phyloP scores from a whole-genome alignment of 2,797 vertebrate species.

The Lacerta agilis region DNA sequence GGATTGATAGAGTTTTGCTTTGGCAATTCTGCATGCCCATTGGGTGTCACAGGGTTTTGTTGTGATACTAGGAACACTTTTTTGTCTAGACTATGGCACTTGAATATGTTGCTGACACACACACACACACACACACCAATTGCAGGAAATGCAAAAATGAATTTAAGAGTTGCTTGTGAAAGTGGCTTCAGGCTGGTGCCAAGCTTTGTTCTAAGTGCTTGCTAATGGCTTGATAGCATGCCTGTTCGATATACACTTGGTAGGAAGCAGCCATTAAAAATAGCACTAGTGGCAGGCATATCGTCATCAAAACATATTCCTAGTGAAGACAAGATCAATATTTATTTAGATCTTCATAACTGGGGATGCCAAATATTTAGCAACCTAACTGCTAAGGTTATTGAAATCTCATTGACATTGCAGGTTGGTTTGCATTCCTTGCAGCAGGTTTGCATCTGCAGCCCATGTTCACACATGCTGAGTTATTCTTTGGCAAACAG shows the following conservation, averaged over 20 bases:
- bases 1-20: neutral
- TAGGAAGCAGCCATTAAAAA: neutral
- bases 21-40: neutral
- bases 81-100: neutral
- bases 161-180: constrained; percentile 1
- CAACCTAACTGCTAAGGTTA: neutral
- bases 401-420: neutral
- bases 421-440: neutral
- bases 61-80: neutral
- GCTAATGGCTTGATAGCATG: neutral
- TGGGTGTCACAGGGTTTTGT: neutral
- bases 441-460: neutral
- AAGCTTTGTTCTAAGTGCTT: neutral
- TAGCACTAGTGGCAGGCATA: neutral
- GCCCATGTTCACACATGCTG: neutral
- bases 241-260: neutral
- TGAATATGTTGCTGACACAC: neutral
- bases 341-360: constrained; percentile 16
- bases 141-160: constrained; percentile 3
- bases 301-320: neutral
- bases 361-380: neutral
- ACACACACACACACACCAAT: neutral
- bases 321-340: constrained; percentile 9
- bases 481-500: neutral
- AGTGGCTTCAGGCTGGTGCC: neutral